Conservation (phyloP, 2,113 vertebrate genomes). For the Mus spicilegus region DNA sequence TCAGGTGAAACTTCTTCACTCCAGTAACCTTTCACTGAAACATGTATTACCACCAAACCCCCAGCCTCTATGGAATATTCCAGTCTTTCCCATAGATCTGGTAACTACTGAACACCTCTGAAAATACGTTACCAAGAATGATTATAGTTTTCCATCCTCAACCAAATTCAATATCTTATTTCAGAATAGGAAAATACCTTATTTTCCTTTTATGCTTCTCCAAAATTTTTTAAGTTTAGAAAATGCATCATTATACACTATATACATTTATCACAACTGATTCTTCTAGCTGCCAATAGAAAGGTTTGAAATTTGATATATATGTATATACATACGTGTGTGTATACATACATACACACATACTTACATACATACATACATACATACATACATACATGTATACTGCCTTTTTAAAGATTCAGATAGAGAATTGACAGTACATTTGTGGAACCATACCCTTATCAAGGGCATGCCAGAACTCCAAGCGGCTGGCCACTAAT, state of each 20-base stretch:
- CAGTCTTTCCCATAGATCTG: not conserved
- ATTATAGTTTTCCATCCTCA: not conserved
- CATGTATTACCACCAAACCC: not conserved
- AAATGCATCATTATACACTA: not conserved
- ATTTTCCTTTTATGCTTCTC: not conserved
- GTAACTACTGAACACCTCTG: not conserved
- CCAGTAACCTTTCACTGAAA: not conserved
- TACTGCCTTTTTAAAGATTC: constrained; percentile 33
- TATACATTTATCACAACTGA: not conserved
- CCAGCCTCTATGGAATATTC: not conserved
- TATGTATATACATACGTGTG: not conserved
- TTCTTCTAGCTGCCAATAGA: not conserved
- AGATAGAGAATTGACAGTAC: not conserved
- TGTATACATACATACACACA: not conserved
- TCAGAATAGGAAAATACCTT: not conserved
- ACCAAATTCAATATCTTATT: not conserved
- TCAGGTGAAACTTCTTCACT: not conserved
- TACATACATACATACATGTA: not conserved
- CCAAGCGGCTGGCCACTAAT: not conserved
- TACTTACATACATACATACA: too few species aligned
- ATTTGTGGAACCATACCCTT: not conserved
- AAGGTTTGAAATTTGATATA: not conserved
- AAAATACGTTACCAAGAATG: not conserved
- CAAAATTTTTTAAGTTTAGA: not conserved
- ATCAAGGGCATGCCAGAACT: not conserved